Evolutionary conservation across 2,113 vertebrate species (phyloP), one percentile per base, ranked within the genome.

Genomic region (Progne subis): DNA sequence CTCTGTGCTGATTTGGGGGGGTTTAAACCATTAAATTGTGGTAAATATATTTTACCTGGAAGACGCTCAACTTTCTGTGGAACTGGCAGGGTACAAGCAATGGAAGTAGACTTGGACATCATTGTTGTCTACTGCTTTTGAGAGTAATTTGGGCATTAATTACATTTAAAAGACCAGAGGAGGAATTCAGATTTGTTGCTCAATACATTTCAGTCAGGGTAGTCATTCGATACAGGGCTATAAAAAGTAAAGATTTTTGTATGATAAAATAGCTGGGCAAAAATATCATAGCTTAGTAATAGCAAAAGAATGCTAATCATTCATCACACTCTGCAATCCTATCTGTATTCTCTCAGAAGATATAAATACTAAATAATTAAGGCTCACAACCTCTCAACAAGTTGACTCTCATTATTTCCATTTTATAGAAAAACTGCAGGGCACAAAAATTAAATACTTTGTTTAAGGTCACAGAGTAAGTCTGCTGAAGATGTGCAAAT

Each of bases 361-460:
- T 37, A 43, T 63, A 95, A 91, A 91, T 82, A 84, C 44, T 86
- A 79, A 92, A 82, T 69, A 89, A 86, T 74, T 86, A 94, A 92
- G 69, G 43, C 68, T 15, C 46, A 74, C 52, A 92, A 78, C 3
- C 32, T 78, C 74, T 92, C 74, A 94, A 34, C 39, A 82, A 87
- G 69, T 9, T 79, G 52, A 68, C 20, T 68, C 25, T 39, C 70
- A 71, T 79, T 85, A 85, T 84, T 95, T 75, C 78, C 1, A 0
- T 82, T 87, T 89, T 64, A 56, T 11, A 94, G 78, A 89, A 89
- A 81, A 92, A 76, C 31, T 67, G 39, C 6, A 14, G 69, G 76
- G 29, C 26, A 94, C 64, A 78, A 82, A 87, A 95, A 56, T 82
- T 78, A 85, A 82, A 91, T 52, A 37, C 29, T 75, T 79, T 21